Conservation (phyloP, 2,113 vertebrate species). For the Chaenocephalus aceratus region DNA sequence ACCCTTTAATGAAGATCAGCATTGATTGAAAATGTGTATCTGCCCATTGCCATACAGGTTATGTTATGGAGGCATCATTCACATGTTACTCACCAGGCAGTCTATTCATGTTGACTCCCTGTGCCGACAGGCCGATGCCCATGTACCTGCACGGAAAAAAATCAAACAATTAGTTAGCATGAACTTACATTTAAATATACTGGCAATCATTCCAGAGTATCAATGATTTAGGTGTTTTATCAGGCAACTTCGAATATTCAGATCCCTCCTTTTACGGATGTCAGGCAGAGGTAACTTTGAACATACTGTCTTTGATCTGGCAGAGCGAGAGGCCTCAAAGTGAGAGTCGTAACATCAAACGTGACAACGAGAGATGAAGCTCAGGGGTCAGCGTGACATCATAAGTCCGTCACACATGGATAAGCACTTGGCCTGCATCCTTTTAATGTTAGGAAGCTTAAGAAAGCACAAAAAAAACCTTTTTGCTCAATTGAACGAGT, state of each 20-base stretch:
- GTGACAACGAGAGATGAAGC: neutral
- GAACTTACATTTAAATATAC: neutral
- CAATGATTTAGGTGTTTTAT: neutral
- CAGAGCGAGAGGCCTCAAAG: neutral
- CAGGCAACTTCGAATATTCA: neutral
- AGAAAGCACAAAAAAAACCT: neutral
- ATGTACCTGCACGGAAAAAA: constrained; percentile 90
- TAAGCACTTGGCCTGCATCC: neutral
- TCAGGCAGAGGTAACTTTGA: constrained; percentile 10
- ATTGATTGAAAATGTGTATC: neutral
- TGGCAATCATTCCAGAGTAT: neutral
- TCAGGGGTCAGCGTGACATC: constrained; percentile 15
- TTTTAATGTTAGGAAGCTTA: constrained; percentile 17
- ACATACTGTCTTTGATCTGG: constrained; percentile 13
- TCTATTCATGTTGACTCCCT: constrained; percentile 99
- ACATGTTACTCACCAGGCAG: constrained; percentile 93
- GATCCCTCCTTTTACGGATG: neutral
- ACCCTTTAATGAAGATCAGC: constrained; percentile 1
- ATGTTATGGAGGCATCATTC: neutral
- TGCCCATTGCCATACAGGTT: neutral
- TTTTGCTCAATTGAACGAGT: constrained; percentile 24
- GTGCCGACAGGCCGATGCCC: constrained; percentile 98
- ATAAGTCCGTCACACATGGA: constrained; percentile 12
- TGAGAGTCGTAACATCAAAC: neutral
- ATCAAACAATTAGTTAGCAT: neutral